phyloP scores from a whole-genome alignment of 2,113 vertebrate genomes.

The Camelus bactrianus region DNA sequence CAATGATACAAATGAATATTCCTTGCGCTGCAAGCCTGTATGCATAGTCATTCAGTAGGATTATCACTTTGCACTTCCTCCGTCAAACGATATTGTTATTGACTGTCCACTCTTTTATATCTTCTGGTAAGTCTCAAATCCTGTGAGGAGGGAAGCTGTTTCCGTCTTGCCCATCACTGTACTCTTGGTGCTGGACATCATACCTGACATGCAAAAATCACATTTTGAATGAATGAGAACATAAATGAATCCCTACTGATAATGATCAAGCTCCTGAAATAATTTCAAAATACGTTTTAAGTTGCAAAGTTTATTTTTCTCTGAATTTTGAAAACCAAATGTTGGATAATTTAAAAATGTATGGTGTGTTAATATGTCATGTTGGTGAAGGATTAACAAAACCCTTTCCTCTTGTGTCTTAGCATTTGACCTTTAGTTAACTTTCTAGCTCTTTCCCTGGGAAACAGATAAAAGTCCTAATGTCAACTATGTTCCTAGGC shows the following conservation, averaged over 20 bases:
- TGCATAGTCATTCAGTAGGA: not conserved
- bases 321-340: conserved; percentile 24
- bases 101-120: not conserved
- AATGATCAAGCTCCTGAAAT: not conserved
- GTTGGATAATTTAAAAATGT: not conserved
- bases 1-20: not conserved
- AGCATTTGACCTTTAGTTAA: conserved; percentile 27
- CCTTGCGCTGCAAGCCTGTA: not conserved
- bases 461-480: not conserved
- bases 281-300: not conserved
- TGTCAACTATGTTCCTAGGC: not conserved
- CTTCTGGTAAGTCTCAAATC: conserved; percentile 9
- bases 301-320: not conserved
- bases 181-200: not conserved
- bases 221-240: not conserved
- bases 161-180: not conserved
- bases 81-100: not conserved
- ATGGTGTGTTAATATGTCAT: not conserved
- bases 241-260: not conserved
- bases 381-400: not conserved
- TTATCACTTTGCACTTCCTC: not conserved
- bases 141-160: not conserved
- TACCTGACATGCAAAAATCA: not conserved
- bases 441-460: not conserved
- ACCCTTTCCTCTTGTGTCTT: not conserved